These are phyloP conservation scores for Solea senegalensis DNA, from an alignment of 2,113 vertebrate genomes.

Conservation along the genomic window DNA sequence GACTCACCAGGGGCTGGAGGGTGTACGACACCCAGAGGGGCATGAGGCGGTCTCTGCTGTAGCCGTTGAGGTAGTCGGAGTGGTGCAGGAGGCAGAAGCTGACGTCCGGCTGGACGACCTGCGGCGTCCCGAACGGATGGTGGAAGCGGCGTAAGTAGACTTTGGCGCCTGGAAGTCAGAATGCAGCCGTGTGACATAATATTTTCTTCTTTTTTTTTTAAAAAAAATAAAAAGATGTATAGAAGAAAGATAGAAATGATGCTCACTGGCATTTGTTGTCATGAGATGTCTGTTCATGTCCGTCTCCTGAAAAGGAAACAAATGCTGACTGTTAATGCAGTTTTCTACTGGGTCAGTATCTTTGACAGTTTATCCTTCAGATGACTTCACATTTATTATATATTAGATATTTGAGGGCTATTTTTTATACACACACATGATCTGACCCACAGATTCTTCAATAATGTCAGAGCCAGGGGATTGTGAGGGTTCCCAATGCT, in stretches of 20 bases:
- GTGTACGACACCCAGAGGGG: constrained; percentile 84
- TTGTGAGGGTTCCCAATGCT: neutral
- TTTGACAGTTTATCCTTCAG: too few relatives aligned
- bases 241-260: neutral
- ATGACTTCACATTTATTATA: too few relatives aligned
- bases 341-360: too few relatives aligned
- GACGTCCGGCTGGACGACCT: constrained; percentile 65
- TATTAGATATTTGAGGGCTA: too few relatives aligned
- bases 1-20: constrained; percentile 72
- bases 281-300: constrained; percentile 56
- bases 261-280: constrained; percentile 60
- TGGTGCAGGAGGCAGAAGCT: constrained; percentile 78
- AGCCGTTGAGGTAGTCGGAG: constrained; percentile 73
- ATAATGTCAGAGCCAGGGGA: neutral
- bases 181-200: neutral
- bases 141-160: constrained; percentile 60
- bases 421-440: neutral
- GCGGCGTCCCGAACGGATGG: constrained; percentile 77
- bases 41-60: constrained; percentile 78
- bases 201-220: neutral
- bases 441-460: neutral
- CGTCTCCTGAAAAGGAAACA: constrained; percentile 57
- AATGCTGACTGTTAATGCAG: too few relatives aligned
- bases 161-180: constrained; percentile 21
- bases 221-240: neutral